A percentile compares a stretch with the other conserved stretches of the same genome.
phyloP scores from a whole-genome alignment of 2,113 vertebrate species.

The Pterocles orientalis region DNA sequence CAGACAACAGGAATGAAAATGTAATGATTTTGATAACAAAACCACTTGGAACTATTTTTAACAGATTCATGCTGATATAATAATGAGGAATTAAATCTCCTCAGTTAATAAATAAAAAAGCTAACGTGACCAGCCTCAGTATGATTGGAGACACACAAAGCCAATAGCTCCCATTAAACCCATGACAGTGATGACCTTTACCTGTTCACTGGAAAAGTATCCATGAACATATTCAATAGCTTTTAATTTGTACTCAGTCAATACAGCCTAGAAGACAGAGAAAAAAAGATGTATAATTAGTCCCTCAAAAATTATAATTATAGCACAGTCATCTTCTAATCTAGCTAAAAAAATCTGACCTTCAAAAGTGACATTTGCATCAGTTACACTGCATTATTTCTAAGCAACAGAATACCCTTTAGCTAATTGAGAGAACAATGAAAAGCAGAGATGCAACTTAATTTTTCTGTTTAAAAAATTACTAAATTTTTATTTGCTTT shows the following conservation, averaged over 20 bases:
- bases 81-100: neutral
- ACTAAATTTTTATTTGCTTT: neutral
- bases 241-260: conserved; percentile 95
- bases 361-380: neutral
- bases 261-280: conserved; percentile 83
- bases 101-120: neutral
- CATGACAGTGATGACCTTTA: conserved; percentile 46
- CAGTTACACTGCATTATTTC: neutral
- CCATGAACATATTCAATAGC: conserved; percentile 97
- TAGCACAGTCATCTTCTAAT: neutral
- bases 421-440: neutral
- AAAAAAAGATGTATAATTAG: neutral
- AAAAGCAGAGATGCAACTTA: neutral
- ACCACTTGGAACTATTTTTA: neutral
- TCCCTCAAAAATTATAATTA: neutral
- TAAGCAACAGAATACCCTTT: neutral
- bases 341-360: neutral
- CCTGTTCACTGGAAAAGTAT: conserved; percentile 99
- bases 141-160: neutral
- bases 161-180: neutral
- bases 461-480: neutral
- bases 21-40: neutral
- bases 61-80: neutral
- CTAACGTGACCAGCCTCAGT: neutral
- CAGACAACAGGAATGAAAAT: neutral